These are phyloP conservation scores for Carcinoscorpius rotundicauda DNA, from an alignment of 1,140 invertebrate species.

Conservation along the genomic window DNA sequence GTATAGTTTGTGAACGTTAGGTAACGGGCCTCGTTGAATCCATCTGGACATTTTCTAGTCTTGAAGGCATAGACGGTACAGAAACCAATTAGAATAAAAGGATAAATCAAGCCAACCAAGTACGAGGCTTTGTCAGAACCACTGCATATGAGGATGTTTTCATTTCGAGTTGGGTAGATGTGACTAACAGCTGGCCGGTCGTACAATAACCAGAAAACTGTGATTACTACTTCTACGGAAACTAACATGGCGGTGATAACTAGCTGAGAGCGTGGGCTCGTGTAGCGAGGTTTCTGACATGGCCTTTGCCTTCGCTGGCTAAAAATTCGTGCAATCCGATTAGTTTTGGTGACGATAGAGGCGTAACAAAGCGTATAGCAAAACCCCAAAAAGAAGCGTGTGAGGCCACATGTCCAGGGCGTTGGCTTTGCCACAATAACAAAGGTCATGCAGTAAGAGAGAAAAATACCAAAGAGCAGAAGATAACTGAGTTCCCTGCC, in stretches of 20 bases:
- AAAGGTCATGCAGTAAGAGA: slow-evolving; percentile 44
- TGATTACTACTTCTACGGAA: slow-evolving; percentile 39
- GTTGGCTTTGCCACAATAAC: slow-evolving; percentile 41
- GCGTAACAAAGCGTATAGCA: slow-evolving; percentile 44
- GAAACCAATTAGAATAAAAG: slow-evolving; percentile 41
- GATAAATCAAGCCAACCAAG: slow-evolving; percentile 42
- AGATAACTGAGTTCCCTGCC: slow-evolving; percentile 40
- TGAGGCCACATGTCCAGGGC: slow-evolving; percentile 37
- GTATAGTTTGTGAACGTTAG: slow-evolving; percentile 66
- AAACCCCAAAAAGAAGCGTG: slow-evolving; percentile 42
- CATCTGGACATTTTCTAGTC: slow-evolving; percentile 59
- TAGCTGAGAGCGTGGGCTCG: slow-evolving; percentile 41
- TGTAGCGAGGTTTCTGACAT: slow-evolving; percentile 32
- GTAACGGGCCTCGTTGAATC: slow-evolving; percentile 59
- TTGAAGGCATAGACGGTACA: slow-evolving; percentile 63
- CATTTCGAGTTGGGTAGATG: slow-evolving; percentile 34
- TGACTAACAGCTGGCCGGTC: slow-evolving; percentile 35
- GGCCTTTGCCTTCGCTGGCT: slow-evolving; percentile 32
- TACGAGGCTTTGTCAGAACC: slow-evolving; percentile 42
- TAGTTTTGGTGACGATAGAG: slow-evolving; percentile 46
- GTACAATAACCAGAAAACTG: slow-evolving; percentile 38
- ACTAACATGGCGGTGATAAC: slow-evolving; percentile 41
- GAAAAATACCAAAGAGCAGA: slow-evolving; percentile 38
- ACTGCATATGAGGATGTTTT: slow-evolving; percentile 32
- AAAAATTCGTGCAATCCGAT: slow-evolving; percentile 46